A percentile compares a stretch with the other conserved stretches of the same genome.
phyloP scores from a whole-genome alignment of 2,113 vertebrate species.

The Tetrao urogallus region DNA sequence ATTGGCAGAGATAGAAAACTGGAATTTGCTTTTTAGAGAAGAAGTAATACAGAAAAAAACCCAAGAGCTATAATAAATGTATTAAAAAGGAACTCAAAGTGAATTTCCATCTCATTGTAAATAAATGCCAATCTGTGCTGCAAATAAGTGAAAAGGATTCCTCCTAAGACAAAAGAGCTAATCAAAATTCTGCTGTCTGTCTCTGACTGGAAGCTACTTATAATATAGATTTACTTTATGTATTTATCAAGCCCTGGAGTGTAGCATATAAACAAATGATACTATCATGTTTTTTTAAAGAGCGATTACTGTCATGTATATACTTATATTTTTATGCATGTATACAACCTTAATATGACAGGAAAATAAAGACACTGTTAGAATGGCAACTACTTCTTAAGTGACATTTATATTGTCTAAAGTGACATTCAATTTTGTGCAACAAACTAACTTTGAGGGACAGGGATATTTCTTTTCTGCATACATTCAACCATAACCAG shows the following conservation, averaged over 20 bases:
- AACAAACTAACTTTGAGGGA: background rate
- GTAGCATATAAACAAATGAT: background rate
- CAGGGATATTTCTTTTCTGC: background rate
- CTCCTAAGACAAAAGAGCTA: background rate
- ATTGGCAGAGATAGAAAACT: background rate
- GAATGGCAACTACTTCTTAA: background rate
- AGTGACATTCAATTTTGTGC: background rate
- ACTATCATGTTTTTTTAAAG: background rate
- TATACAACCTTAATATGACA: background rate
- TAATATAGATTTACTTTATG: background rate
- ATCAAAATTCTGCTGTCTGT: background rate
- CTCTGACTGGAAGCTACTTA: background rate
- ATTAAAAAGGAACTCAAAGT: slow-evolving; percentile 5
- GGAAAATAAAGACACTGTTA: background rate
- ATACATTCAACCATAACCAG: background rate
- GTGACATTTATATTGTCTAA: background rate
- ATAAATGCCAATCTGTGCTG: slow-evolving; percentile 11
- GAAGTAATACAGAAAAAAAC: slow-evolving; percentile 19
- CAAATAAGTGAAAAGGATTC: background rate
- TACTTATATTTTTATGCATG: background rate
- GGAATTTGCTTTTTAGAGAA: slow-evolving; percentile 39
- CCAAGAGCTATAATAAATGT: slow-evolving; percentile 2
- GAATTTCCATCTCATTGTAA: slow-evolving; percentile 8
- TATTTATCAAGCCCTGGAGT: background rate
- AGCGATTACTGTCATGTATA: background rate